phyloP scores from a whole-genome alignment of 1,140 invertebrate species.

The Drosophila parvula region DNA sequence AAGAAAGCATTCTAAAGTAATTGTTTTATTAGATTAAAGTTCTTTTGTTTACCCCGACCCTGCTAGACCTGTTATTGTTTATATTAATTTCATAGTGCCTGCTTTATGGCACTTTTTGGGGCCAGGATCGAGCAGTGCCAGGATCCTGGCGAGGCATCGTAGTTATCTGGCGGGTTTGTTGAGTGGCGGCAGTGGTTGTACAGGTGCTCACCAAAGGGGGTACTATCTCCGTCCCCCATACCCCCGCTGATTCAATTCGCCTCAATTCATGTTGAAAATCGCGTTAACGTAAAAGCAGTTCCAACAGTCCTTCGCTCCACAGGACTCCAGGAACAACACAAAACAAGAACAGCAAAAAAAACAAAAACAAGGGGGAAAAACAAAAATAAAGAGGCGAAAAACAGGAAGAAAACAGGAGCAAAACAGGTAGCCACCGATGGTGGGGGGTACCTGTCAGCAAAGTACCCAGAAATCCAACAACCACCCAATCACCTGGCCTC shows the following conservation, averaged over 20 bases:
- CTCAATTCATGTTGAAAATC: slow-evolving; percentile 67
- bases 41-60: too few species aligned
- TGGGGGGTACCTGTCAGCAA: slow-evolving; percentile 13
- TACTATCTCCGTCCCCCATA: background rate
- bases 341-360: background rate
- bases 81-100: too few species aligned
- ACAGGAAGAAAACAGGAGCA: slow-evolving; percentile 14
- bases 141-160: too few species aligned
- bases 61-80: too few species aligned
- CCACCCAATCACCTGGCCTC: background rate
- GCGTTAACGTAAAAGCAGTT: slow-evolving; percentile 55
- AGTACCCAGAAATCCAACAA: slow-evolving; percentile 16
- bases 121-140: too few species aligned
- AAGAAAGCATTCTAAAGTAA: too few species aligned
- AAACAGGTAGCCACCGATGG: slow-evolving; percentile 6
- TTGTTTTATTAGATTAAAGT: too few species aligned
- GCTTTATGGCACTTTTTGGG: too few species aligned
- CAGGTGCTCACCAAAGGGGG: background rate
- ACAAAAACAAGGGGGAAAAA: slow-evolving; percentile 2
- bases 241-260: slow-evolving; percentile 59
- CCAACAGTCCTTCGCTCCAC: slow-evolving; percentile 7
- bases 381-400: slow-evolving; percentile 12
- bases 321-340: slow-evolving; percentile 1
- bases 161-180: slow-evolving; percentile 13
- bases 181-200: slow-evolving; percentile 10